A percentile compares a stretch with the other conserved stretches of the same genome.
These are phyloP conservation scores for Silurus glanis DNA, from an alignment of 2,113 vertebrate species.

Conservation along the genomic window DNA sequence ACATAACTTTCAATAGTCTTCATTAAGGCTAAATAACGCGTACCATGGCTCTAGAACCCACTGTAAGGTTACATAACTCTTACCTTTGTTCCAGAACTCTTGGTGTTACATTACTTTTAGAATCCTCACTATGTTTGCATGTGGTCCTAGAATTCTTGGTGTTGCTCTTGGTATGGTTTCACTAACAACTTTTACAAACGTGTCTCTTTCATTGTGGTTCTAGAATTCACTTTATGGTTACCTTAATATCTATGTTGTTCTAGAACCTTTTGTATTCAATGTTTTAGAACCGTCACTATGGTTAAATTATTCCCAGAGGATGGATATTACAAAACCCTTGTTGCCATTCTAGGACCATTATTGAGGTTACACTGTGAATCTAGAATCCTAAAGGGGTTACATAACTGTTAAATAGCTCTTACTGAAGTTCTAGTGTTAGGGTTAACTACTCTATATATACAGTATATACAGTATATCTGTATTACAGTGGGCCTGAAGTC, in stretches of 20 bases:
- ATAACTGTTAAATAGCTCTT: neutral
- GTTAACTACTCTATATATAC: neutral
- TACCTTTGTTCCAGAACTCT: neutral
- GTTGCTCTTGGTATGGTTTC: neutral
- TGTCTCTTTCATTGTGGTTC: neutral
- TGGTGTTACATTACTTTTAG: neutral
- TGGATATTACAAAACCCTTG: neutral
- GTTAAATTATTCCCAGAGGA: neutral
- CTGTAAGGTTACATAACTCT: neutral
- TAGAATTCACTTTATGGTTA: neutral
- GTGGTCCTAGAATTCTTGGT: neutral
- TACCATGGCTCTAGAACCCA: neutral
- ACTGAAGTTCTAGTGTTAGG: neutral
- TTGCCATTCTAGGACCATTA: neutral
- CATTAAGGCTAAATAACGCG: no score
- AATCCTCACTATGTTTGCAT: neutral
- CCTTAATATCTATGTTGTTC: neutral
- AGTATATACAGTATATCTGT: neutral
- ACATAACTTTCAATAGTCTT: no score
- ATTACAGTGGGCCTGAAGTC: neutral
- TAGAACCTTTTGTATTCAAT: neutral
- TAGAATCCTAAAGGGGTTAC: neutral
- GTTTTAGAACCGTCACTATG: neutral
- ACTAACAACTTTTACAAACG: neutral
- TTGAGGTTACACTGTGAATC: neutral